Conservation (phyloP, 2,113 vertebrate genomes). For the Hippocampus guttulatus region DNA sequence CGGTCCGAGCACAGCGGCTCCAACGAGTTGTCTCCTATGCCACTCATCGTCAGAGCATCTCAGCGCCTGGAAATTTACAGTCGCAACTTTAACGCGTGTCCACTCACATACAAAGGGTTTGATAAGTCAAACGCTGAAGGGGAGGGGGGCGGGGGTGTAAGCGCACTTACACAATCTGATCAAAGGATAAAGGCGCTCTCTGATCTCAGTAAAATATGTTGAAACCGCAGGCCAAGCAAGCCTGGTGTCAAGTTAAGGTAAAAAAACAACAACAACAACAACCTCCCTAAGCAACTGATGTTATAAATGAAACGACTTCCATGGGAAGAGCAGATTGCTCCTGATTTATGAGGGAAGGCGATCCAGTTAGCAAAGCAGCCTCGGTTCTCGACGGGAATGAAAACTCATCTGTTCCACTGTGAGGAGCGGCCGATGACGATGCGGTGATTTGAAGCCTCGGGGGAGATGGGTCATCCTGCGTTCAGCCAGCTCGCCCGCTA, state of each 20-base stretch:
- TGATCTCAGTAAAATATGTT: slow-evolving; percentile 5
- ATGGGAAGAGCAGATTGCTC: slow-evolving; percentile 31
- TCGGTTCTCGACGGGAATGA: slow-evolving; percentile 54
- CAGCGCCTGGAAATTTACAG: slow-evolving; percentile 76
- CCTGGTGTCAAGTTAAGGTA: slow-evolving; percentile 7
- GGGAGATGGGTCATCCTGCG: slow-evolving; percentile 65
- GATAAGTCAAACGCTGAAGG: slow-evolving; percentile 1
- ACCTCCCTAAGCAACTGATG: slow-evolving; percentile 5
- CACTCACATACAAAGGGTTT: background rate
- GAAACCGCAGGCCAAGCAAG: slow-evolving; percentile 20
- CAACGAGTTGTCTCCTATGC: slow-evolving; percentile 86
- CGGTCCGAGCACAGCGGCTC: slow-evolving; percentile 85
- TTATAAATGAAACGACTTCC: slow-evolving; percentile 28
- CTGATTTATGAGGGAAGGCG: slow-evolving; percentile 43
- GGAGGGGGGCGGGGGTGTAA: background rate
- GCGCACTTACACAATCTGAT: slow-evolving; percentile 10
- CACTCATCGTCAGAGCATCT: slow-evolving; percentile 89
- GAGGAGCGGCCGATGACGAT: slow-evolving; percentile 64
- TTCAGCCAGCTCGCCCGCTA: slow-evolving; percentile 59
- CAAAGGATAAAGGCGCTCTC: slow-evolving; percentile 1
- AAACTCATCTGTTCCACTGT: slow-evolving; percentile 64
- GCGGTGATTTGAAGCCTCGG: slow-evolving; percentile 60
- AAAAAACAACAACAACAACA: background rate
- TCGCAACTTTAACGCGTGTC: background rate
- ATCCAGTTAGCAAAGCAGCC: slow-evolving; percentile 52